phyloP scores from a whole-genome alignment of 2,113 vertebrate genomes.

The Equus przewalskii region DNA sequence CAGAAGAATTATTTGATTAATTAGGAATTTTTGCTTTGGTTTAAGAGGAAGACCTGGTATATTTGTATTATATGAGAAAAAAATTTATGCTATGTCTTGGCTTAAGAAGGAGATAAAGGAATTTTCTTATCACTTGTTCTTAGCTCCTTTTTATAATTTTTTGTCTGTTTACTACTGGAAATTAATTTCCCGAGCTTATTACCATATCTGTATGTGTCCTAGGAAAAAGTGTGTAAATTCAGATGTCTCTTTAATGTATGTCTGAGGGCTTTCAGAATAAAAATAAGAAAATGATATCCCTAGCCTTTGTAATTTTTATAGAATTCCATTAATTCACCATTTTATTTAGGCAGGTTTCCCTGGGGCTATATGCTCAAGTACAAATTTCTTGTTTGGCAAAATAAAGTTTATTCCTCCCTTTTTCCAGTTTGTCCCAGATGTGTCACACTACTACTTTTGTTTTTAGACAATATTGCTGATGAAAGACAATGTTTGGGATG shows the following conservation, averaged over 20 bases:
- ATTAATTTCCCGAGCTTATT: conserved; percentile 63
- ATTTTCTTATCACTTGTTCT: conserved; percentile 61
- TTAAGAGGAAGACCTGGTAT: conserved; percentile 70
- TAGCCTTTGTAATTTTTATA: conserved; percentile 41
- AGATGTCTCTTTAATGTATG: background rate
- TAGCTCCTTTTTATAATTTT: conserved; percentile 46
- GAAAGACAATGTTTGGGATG: conserved; percentile 76
- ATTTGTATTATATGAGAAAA: conserved; percentile 74
- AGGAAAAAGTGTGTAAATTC: conserved; percentile 9
- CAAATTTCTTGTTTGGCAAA: conserved; percentile 62
- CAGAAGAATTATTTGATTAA: conserved; percentile 78
- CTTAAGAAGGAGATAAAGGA: conserved; percentile 47
- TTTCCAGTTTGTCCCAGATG: conserved; percentile 80
- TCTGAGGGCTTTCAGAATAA: conserved; percentile 53
- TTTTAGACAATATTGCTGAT: conserved; percentile 80
- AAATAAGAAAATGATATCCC: conserved; percentile 63
- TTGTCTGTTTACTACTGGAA: conserved; percentile 66
- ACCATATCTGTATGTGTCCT: background rate
- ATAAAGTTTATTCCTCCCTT: conserved; percentile 85
- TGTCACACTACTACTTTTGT: conserved; percentile 80
- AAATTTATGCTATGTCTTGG: background rate
- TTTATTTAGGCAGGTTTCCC: conserved; percentile 67
- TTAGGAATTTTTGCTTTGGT: conserved; percentile 72
- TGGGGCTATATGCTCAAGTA: conserved; percentile 43
- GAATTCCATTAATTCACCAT: conserved; percentile 46